Evolutionary conservation across 2,888 invertebrate genomes (phyloP).

Genomic region (Hirtodrosophila confusa): DNA sequence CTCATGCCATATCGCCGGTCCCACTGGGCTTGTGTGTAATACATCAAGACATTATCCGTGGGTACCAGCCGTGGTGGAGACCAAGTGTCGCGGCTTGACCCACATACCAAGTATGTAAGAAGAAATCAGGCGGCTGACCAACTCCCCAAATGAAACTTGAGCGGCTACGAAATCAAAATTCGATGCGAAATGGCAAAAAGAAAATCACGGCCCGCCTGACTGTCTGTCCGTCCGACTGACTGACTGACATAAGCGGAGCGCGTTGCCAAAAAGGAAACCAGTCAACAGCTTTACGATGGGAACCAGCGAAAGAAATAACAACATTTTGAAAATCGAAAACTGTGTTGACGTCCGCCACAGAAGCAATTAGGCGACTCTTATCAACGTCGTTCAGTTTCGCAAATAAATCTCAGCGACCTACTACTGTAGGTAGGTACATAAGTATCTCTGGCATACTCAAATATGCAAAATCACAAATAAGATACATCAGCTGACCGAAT

Average conservation of each 20-base stretch:
- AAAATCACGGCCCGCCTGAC: constrained; percentile 45
- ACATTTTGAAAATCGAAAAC: constrained; percentile 62
- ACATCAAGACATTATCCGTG: constrained; percentile 61
- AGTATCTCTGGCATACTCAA: constrained; percentile 20
- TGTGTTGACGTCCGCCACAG: constrained; percentile 68
- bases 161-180: constrained; percentile 46
- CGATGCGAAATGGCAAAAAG: constrained; percentile 62
- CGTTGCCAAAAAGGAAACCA: constrained; percentile 76
- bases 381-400: constrained; percentile 58
- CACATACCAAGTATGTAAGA: constrained; percentile 61
- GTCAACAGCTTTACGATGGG: constrained; percentile 75
- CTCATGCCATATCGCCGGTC: constrained; percentile 33
- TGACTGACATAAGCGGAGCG: constrained; percentile 70
- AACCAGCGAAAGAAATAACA: constrained; percentile 45
- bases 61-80: constrained; percentile 29
- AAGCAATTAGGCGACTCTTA: constrained; percentile 71
- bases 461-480: constrained; percentile 38
- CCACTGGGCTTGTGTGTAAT: constrained; percentile 51
- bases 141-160: constrained; percentile 69
- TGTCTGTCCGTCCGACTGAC: constrained; percentile 17
- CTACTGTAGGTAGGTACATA: constrained; percentile 45
- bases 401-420: constrained; percentile 60
- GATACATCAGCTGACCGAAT: constrained; percentile 18
- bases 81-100: constrained; percentile 73
- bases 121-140: constrained; percentile 39